Evolutionary conservation across 1,140 invertebrate species (phyloP).

Genomic region (Ceratosolen solmsi): DNA sequence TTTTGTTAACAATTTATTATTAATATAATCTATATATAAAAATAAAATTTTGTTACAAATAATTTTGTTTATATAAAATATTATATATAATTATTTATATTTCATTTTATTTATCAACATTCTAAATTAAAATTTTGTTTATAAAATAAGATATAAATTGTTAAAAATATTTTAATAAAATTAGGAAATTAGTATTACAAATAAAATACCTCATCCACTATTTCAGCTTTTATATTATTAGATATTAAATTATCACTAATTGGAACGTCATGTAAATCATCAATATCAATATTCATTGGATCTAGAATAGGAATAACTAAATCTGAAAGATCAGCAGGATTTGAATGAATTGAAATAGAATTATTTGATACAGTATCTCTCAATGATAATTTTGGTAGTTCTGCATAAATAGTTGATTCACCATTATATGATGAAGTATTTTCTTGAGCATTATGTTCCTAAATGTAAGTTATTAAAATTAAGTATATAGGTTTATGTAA

Average conservation of each 20-base stretch:
- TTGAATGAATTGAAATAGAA: slow-evolving; percentile 66
- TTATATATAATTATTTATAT: background rate
- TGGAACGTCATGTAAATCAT: slow-evolving; percentile 70
- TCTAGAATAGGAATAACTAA: slow-evolving; percentile 66
- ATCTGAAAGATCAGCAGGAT: slow-evolving; percentile 61
- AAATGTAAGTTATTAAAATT: background rate
- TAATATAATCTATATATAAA: too few species aligned
- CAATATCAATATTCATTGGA: slow-evolving; percentile 63
- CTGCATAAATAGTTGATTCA: slow-evolving; percentile 61
- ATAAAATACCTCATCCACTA: slow-evolving; percentile 62
- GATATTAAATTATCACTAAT: slow-evolving; percentile 65
- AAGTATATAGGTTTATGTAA: background rate
- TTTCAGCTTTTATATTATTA: slow-evolving; percentile 59
- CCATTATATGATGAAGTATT: slow-evolving; percentile 66
- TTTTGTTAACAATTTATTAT: too few species aligned
- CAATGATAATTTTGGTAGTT: slow-evolving; percentile 68
- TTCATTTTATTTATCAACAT: background rate
- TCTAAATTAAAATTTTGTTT: background rate
- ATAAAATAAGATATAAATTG: background rate
- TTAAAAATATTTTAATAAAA: too few species aligned
- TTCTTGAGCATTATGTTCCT: slow-evolving; percentile 65
- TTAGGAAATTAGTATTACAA: background rate
- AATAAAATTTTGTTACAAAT: too few species aligned
- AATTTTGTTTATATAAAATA: too few species aligned
- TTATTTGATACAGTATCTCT: slow-evolving; percentile 65